Evolutionary conservation across 2,797 vertebrate species (phyloP), one percentile per base, ranked within the genome.

Genomic region (Fratercula arctica): DNA sequence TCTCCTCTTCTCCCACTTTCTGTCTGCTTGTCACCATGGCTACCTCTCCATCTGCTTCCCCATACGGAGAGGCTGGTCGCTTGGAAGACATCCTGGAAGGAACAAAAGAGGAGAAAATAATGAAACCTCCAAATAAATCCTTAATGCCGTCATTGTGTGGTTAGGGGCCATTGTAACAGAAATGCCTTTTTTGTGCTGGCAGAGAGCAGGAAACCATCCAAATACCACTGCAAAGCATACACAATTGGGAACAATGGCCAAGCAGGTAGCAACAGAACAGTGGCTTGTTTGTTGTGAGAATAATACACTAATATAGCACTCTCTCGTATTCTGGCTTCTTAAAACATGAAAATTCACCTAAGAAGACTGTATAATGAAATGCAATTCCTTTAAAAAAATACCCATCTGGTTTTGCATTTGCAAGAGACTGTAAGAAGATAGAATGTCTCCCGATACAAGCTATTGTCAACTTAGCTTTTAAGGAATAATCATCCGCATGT

Each of bases 31-130:
- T 99, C 99, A 99, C 99, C 99, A 99, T 99, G 99, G 99, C 99
- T 99, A 99, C 99, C 98, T 99, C 99, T 99, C 99, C 99, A 99
- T 99, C 99, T 99, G 99, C 99, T 99, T 99, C 99, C 99, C 99
- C 99, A 99, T 99, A 99, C 99, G 99, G 99, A 99, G 99, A 99
- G 99, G 99, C 99, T 99, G 99, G 99, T 99, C 99, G 99, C 99
- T 99, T 99, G 99, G 99, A 99, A 99, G 99, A 99, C 99, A 99
- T 99, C 99, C 99, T 99, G 98, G 98, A 99, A 99, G 98, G 98
- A 98, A 98, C 98, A 98, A 98, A 98, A 98, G 98, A 98, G 97
- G 97, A 98, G 98, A 98, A 98, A 98, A 98, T 98, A 98, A 98
- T 98, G 98, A 98, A 98, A 99, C 98, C 98, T 99, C 98, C 98